Percentiles rank a stretch among this genome's conserved stretches.
phyloP scores from a whole-genome alignment of 2,113 vertebrate species.

The Actenoides lindsayi region DNA sequence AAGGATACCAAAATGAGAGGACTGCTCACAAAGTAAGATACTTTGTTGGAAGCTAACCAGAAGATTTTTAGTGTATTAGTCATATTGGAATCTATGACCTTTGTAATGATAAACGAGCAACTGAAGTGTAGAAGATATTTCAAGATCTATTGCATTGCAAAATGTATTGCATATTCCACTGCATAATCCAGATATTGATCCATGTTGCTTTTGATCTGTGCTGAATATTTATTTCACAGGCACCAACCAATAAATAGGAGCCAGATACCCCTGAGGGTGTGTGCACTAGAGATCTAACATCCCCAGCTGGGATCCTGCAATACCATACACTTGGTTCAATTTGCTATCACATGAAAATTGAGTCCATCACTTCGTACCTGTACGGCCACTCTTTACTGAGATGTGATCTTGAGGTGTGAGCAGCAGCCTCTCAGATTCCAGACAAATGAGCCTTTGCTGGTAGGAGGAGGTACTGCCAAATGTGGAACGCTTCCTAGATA shows the following conservation, averaged over 20 bases:
- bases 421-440: not conserved
- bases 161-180: not conserved
- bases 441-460: not conserved
- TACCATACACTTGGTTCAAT: not conserved
- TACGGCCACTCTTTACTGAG: not conserved
- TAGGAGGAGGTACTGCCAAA: not conserved
- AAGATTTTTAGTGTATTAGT: not conserved
- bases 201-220: not conserved
- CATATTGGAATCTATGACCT: not conserved
- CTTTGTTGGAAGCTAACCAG: not conserved
- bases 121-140: not conserved
- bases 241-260: not conserved
- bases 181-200: not conserved
- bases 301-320: not conserved
- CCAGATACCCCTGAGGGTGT: not conserved
- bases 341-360: accelerated
- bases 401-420: not conserved
- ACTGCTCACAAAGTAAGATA: not conserved
- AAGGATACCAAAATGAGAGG: not conserved
- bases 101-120: constrained; percentile 10
- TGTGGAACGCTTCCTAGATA: not conserved
- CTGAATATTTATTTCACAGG: not conserved
- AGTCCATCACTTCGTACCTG: not conserved
- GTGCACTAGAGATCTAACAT: not conserved
- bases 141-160: not conserved